Percentiles rank a stretch among this genome's conserved stretches.
phyloP scores from a whole-genome alignment of 64 coral and sea anemone species.

The Montipora foliosa region DNA sequence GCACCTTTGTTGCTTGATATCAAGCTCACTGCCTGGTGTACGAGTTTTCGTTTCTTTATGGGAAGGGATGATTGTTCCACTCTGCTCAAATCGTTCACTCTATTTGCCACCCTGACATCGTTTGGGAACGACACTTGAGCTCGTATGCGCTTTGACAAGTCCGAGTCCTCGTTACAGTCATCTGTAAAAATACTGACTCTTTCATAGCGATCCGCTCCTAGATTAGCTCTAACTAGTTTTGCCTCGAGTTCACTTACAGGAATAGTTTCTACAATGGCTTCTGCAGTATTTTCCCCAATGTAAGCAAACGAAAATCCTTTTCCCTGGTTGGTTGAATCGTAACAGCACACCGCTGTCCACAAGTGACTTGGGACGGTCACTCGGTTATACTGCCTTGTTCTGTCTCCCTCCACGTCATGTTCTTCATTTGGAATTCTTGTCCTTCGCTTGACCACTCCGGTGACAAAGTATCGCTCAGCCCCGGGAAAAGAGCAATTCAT shows the following conservation, averaged over 20 bases:
- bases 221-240: background rate
- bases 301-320: constrained; percentile 47
- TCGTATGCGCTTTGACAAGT: background rate
- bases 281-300: background rate
- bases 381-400: constrained; percentile 22
- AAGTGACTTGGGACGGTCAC: constrained; percentile 41
- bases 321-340: background rate
- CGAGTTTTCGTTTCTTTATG: no score
- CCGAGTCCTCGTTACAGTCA: background rate
- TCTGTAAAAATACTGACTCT: background rate
- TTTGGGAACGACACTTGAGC: no score
- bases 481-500: background rate
- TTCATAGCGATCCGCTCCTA: no score
- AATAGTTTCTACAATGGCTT: background rate
- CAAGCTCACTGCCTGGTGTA: no score
- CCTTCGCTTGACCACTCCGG: background rate
- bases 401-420: constrained; percentile 28
- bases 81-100: no score
- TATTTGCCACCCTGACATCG: no score
- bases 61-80: no score
- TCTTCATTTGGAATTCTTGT: constrained; percentile 8
- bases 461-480: constrained; percentile 18
- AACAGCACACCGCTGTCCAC: constrained; percentile 63
- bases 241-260: background rate
- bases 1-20: no score